A percentile compares a stretch with the other conserved stretches of the same genome.
phyloP scores from a whole-genome alignment of 2,113 vertebrate genomes.

The Bambusicola thoracicus region DNA sequence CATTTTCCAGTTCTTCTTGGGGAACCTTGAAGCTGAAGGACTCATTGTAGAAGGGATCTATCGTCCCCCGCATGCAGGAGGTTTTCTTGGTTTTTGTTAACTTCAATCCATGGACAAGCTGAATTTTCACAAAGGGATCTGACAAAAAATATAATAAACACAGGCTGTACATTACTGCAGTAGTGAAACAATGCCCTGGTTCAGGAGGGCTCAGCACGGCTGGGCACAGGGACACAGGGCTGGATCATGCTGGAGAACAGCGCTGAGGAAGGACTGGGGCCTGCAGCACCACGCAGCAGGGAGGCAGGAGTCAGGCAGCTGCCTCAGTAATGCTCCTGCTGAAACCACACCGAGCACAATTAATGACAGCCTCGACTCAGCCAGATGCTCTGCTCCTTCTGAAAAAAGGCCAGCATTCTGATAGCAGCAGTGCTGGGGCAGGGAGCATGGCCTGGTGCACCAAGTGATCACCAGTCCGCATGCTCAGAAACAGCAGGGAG shows the following conservation, averaged over 20 bases:
- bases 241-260: neutral
- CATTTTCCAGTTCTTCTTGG: constrained; percentile 86
- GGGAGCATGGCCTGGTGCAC: fast-evolving
- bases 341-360: neutral
- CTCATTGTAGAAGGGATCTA: constrained; percentile 91
- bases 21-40: constrained; percentile 92
- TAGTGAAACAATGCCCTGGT: fast-evolving
- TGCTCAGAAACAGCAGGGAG: neutral
- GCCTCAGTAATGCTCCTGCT: neutral
- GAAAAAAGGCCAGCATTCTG: neutral
- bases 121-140: constrained; percentile 94
- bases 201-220: neutral
- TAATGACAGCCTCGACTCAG: neutral
- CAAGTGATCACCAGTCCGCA: neutral
- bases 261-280: neutral
- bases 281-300: fast-evolving
- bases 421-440: neutral
- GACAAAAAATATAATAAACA: constrained; percentile 16
- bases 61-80: constrained; percentile 88
- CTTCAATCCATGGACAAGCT: constrained; percentile 89
- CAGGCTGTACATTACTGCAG: neutral
- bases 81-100: constrained; percentile 91
- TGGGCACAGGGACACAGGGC: neutral
- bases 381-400: fast-evolving
- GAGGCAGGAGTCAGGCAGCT: neutral